Base-by-base conservation (phyloP, 1,140 invertebrate species). In the Drosophila suzukii region DNA sequence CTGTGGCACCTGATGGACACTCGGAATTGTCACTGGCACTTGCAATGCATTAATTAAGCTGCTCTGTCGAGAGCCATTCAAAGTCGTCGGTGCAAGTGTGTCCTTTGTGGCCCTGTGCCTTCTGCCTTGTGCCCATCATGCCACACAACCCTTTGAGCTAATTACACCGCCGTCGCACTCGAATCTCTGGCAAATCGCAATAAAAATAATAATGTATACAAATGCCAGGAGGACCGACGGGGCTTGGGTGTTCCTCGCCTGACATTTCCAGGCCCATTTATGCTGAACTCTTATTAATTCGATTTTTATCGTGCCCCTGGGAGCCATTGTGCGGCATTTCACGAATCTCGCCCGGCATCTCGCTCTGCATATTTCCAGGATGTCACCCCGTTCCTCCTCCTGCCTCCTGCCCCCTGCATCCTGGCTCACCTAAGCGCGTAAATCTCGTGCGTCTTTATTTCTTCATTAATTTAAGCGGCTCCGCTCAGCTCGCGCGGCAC, bases 221-320 rank as follows among this genome's bases (percentile, higher is more conserved):
- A 68, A 77, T 80, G 51, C 12, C 34, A 54, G 32, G 6, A 46
- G 39, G 20, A 17, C 24, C 24, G 44, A 8, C 10, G 49, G 49
- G 55, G 43, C 38, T 49, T 57, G 66, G 44, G 15, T 58, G 43
- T 38, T 43, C 41, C 11, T 55, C 8, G 68, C 51, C 63, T 82
- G 82, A 86, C 82, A 88, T 86, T 86, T 73, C 51, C 61, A 51
- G 59, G 65, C 66, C 75, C 83, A 80, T 83, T 83, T 80, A 78
- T 80, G 68, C 51, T 83, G 84, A 88, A 91, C 89, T 85, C 89
- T 89, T 91, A 91, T 91, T 91, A 91, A 91, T 91, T 91, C 88
- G 88, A 91, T 91, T 91, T 91, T 91, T 91, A 91, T 91, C 89
- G 88, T 75, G 58, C 88, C 89, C 89, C 70, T 84, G 88, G 89